Conservation (phyloP, 1,140 invertebrate genomes). For the Zaprionus taronus region DNA sequence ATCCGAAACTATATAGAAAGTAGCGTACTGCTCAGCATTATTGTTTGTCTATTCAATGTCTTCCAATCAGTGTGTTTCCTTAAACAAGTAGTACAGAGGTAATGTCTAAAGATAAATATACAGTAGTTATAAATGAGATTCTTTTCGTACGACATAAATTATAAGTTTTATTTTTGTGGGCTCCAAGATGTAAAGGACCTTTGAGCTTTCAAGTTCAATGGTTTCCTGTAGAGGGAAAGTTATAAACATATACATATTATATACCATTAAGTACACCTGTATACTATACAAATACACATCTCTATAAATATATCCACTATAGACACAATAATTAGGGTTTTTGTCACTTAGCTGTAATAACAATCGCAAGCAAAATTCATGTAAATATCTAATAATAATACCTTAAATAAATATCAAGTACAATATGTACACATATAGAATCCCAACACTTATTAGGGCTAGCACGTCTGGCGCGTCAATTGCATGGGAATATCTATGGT, state of each 20-base stretch:
- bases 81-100: background rate
- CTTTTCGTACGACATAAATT: background rate
- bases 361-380: conserved; percentile 12
- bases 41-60: background rate
- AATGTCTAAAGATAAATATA: background rate
- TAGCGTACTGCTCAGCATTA: background rate
- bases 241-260: background rate
- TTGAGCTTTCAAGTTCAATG: background rate
- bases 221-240: background rate
- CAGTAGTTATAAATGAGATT: background rate
- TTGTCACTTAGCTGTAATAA: conserved; percentile 10
- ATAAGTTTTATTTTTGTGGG: background rate
- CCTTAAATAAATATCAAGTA: conserved; percentile 12
- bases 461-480: background rate
- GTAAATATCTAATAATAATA: conserved; percentile 15
- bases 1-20: background rate
- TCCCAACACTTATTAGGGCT: background rate
- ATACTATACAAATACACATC: conserved; percentile 1
- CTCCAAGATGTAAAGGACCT: background rate
- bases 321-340: conserved; percentile 10
- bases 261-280: background rate
- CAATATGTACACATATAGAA: background rate
- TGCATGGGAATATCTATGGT: conserved; percentile 5
- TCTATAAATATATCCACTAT: background rate
- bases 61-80: background rate